Evolutionary conservation across 2,797 vertebrate genomes (phyloP).

Genomic region (Pipistrellus kuhlii): DNA sequence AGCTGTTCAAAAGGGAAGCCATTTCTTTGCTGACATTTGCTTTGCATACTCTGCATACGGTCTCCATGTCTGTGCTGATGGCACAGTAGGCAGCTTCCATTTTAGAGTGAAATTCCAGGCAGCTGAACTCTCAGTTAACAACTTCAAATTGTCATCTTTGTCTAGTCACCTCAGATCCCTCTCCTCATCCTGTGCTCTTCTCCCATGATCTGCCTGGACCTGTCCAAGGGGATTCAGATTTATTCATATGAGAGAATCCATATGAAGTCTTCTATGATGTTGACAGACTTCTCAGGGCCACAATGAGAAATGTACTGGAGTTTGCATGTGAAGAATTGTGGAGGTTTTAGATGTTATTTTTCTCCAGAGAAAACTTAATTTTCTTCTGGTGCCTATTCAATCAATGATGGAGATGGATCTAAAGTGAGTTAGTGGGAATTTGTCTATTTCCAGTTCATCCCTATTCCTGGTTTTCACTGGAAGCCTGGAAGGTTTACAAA

Average conservation of each 20-base stretch:
- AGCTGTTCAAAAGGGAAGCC: neutral
- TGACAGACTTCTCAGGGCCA: neutral
- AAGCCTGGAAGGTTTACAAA: neutral
- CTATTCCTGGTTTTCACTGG: neutral
- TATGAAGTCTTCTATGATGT: neutral
- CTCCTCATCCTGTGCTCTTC: neutral
- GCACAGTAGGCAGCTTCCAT: neutral
- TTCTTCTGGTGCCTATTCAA: neutral
- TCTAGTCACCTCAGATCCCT: neutral
- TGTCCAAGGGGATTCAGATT: neutral
- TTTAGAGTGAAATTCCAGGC: neutral
- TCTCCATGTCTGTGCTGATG: neutral
- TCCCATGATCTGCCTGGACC: neutral
- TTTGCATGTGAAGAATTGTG: neutral
- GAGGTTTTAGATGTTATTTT: neutral
- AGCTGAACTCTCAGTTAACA: neutral
- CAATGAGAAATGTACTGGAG: neutral
- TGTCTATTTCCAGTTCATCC: neutral
- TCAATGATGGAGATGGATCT: neutral
- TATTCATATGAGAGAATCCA: neutral
- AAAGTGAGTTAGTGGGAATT: neutral
- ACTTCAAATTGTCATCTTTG: neutral
- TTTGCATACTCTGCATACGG: neutral
- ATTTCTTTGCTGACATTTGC: neutral
- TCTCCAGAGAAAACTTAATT: neutral